Evolutionary conservation across 2,797 vertebrate species (phyloP), one percentile per base, ranked within the genome.

Genomic region (Rhinichthys osculus): DNA sequence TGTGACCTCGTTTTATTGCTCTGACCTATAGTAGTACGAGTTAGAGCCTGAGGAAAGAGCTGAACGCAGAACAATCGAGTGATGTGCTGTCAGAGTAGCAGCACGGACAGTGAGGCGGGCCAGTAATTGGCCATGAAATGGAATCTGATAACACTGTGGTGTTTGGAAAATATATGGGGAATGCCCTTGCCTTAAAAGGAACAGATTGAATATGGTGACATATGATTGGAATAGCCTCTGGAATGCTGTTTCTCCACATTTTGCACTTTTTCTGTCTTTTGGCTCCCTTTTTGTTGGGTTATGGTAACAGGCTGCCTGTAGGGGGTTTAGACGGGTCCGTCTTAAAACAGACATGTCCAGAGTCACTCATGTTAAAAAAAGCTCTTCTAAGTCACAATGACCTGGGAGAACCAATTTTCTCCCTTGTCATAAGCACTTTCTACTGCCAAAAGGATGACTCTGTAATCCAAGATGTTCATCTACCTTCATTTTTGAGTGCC

Each of bases 181-280:
- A 93, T 93, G 92, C 89, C 92, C 90, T 88, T 84, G 89, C 93
- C 94, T 94, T 94, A 92, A 94, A 95, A 93, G 94, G 94, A 86
- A 83, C 93, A 91, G 92, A 87, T 85, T 91, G 89, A 83, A 92
- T 87, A 88, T 91, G 92, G 91, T 93, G 94, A 94, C 91, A 92
- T 94, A 93, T 91, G 90, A 94, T 90, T 92, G 92, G 92, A 94
- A 92, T 82, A 87, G 89, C 82, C 90, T 93, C 90, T 90, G 94
- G 93, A 95, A 95, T 94, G 89, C 78, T 35, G 54, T 84, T 88
- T 88, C 35, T 23, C 42, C 42, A 50, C 27, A 23, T 62, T 81
- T 70, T 64, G 47, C 19, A 30, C n/a, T 57, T 50, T 76, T 67
- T 52, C 70, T 74, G 14, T 67, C 17, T 67, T 71, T 76, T 74